These are phyloP conservation scores for Selenia dentaria DNA, from an alignment of 2,888 invertebrate genomes.

Conservation along the genomic window DNA sequence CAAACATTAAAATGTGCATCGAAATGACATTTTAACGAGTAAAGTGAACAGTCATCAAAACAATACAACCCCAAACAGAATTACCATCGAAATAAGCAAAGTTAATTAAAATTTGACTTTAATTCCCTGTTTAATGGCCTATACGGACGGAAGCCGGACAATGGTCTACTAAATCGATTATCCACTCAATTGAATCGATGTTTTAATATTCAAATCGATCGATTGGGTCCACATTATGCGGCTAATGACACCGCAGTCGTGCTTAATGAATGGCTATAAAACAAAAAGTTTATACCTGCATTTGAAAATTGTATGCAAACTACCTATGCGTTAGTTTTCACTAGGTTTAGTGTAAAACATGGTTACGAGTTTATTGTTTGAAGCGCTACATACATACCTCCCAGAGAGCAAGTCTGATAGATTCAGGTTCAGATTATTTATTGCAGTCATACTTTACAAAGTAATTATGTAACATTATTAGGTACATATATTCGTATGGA, in stretches of 20 bases:
- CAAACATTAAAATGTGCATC: conserved; percentile 19
- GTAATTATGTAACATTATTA: too few relatives aligned
- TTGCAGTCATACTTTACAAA: too few relatives aligned
- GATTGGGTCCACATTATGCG: conserved; percentile 42
- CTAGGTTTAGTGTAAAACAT: too few relatives aligned
- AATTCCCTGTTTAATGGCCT: conserved; percentile 32
- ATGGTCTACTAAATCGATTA: conserved; percentile 55
- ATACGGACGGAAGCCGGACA: conserved; percentile 55
- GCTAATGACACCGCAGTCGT: conserved; percentile 48
- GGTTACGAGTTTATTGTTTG: too few relatives aligned
- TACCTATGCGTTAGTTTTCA: too few relatives aligned
- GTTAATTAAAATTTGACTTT: conserved; percentile 36
- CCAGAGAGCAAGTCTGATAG: too few relatives aligned
- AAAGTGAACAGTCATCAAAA: conserved; percentile 22
- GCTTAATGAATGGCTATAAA: conserved; percentile 42
- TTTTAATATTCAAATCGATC: conserved; percentile 60
- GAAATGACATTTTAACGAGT: conserved; percentile 5
- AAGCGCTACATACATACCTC: too few relatives aligned
- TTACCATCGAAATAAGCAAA: conserved; percentile 30
- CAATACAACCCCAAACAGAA: conserved; percentile 11
- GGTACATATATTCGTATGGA: too few relatives aligned
- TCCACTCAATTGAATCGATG: conserved; percentile 53
- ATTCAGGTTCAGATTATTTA: too few relatives aligned
- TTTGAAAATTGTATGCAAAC: background rate
- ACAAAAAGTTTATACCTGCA: conserved; percentile 17